Base-by-base conservation (phyloP, 2,888 invertebrate genomes). In the Beris chalybata region DNA sequence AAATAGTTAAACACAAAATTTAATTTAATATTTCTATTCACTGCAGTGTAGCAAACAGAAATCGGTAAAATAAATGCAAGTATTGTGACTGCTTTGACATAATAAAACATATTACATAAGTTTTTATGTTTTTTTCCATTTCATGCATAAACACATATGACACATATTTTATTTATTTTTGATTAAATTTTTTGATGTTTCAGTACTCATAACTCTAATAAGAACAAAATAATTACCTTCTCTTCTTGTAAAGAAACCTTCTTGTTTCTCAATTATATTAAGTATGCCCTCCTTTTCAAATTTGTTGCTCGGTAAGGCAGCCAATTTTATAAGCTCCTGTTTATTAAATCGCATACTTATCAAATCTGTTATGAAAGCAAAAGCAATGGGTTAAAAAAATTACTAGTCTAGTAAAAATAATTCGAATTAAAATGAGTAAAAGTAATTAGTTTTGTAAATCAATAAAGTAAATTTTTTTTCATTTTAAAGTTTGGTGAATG, bases 211-310 rank as follows among this genome's bases (percentile, higher is more conserved):
- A 11, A 11, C 22, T 48, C 1, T 1, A 9, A 11, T 11, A 13
- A 48, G 1, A 11, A 30, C n/a, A 57, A 6, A 32, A 6, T 63
- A 67, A 73, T 74, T 83, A 95, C 96, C 93, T 87, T 95, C 95
- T 71, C 91, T 87, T 79, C 92, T 88, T 72, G 94, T 88, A 83
- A 97, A 95, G 81, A 95, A 91, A 67, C 94, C 91, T 78, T 96
- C 96, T 76, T 93, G 93, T 71, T 91, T 88, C 79, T 96, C 95
- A 74, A 91, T 89, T 67, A 96, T 86, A 71, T 89, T 87, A 69
- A 97, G 83, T 70, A 92, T 86, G 66, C 96, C 96, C 83, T 96
- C 95, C 76, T 92, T 93, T 79, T 96, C 95, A 79, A 94, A 95
- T 80, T 90, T 91, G 73, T 91, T 90, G 9, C 91, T 89, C 52